Base-by-base conservation (phyloP, 2,888 invertebrate species). In the Yponomeuta cagnagella region DNA sequence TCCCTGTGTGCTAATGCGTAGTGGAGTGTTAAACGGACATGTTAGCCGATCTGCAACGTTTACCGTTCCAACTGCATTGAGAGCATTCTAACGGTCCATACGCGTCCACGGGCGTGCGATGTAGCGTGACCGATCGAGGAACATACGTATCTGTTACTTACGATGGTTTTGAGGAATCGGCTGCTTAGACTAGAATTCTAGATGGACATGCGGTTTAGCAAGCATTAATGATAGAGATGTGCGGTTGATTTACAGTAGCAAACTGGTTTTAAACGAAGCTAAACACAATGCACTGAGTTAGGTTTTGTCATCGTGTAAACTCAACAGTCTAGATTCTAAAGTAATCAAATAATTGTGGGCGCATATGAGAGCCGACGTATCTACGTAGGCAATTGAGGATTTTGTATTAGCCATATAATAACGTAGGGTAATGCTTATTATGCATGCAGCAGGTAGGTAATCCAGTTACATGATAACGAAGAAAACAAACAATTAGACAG, bases 41-140 rank as follows among this genome's bases (percentile, higher is more conserved):
- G 52, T 58, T 58, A 58, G 52, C 52, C 52, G 74, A 78, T 79
- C 79, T 43, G 63, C 48, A 65, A 77, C 73, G 77, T 80, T 80
- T 89, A 89, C 89, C 88, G 90, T 88, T 84, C 77, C 82, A 58
- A 85, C 85, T 82, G 85, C 87, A 86, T 87, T 79, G 77, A 79
- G 83, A 83, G 75, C 79, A 76, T 77, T 74, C 75, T 88, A 88
- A 88, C 87, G 87, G 71, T 71, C 75, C 75, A 75, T 80, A 79
- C 82, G 78, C 80, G 76, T 77, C 74, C 74, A 72, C 73, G 72
- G 72, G 73, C 71, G 72, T 33, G 70, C 74, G 71, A 74, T 73
- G 71, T 74, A 74, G 69, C 73, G 73, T 71, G 70, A 72, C 76
- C 78, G 76, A 82, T 82, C 80, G 76, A 80, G 71, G 82, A 79